Conservation (phyloP, 2,888 invertebrate genomes). For the Beris morrisii region DNA sequence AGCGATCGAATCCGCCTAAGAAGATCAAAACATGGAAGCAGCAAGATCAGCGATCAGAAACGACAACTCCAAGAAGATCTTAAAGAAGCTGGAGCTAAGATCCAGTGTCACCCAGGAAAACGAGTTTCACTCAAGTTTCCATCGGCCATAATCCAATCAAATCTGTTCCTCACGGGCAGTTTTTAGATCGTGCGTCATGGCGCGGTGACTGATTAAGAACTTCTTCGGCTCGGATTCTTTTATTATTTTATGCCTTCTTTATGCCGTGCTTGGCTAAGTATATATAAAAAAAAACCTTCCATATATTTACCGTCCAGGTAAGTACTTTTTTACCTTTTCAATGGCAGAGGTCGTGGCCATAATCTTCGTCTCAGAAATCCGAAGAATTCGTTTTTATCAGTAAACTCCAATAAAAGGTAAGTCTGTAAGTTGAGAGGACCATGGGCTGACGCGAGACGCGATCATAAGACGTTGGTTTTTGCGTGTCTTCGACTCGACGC, state of each 20-base stretch:
- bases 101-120: constrained; percentile 29
- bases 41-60: constrained; percentile 8
- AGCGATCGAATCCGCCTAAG: constrained; percentile 28
- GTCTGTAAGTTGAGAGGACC: constrained; percentile 9
- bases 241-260: constrained; percentile 15
- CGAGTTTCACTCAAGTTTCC: constrained; percentile 12
- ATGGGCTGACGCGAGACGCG: constrained; percentile 4
- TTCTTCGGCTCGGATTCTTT: constrained; percentile 13
- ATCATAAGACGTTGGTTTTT: not conserved
- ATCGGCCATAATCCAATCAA: constrained; percentile 37
- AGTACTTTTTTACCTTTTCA: not conserved
- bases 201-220: constrained; percentile 31
- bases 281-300: not conserved
- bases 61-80: constrained; percentile 8
- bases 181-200: constrained; percentile 27
- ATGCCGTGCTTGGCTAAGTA: constrained; percentile 7
- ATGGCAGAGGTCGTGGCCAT: constrained; percentile 18
- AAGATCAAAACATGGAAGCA: constrained; percentile 33
- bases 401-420: constrained; percentile 22
- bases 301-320: not conserved
- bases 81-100: constrained; percentile 15
- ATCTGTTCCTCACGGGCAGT: constrained; percentile 33
- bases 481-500: not conserved
- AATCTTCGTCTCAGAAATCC: constrained; percentile 33
- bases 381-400: constrained; percentile 34